Evolutionary conservation across 2,113 vertebrate species (phyloP), one percentile per base, ranked within the genome.

Genomic region (Hippocampus mohnikei): DNA sequence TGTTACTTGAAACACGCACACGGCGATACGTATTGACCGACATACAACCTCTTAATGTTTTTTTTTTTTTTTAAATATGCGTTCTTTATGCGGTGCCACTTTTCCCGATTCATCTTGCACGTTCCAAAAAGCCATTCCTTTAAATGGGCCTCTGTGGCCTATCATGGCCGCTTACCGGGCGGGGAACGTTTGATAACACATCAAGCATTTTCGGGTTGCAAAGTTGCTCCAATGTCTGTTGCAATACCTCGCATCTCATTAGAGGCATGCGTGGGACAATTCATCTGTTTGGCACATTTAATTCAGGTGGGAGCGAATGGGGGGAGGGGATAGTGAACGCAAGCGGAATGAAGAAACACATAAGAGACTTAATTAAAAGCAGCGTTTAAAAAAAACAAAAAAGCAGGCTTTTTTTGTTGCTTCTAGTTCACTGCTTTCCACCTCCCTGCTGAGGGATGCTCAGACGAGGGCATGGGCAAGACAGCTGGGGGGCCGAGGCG

Each of bases 221-320:
- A 58, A 58, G 55, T 59, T 52, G 71, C 64, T 84, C 5, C 29
- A 15, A 48, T 72, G 55, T 56, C 73, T 65, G 66, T 69, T 77
- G 68, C 64, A 71, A 79, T 78, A 78, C 83, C 80, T 78, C 23
- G 2, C 80, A 74, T 88, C 81, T 37, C 88, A 91, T 92, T 90
- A 90, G 87, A 76, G 67, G 80, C 53, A 23, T 37, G 66, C 21
- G 12, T 4, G 5, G 40, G 21, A 16, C 61, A 12, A 41, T 64
- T 15, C n/a, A 42, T 64, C 37, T 8, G 11, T 64, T 64, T 64
- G 62, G 62, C 62, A 64, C 41, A 16, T 44, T 65, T 65, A 25
- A 46, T 65, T 25, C 63, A 16, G 15, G n/a, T 18, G 42, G 23
- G 40, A 25, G 25, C 42, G 13, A 6, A 5, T 5, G 5, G 5